Evolutionary conservation across 2,797 vertebrate genomes (phyloP).

Genomic region (Hapalemur alaotrensis): DNA sequence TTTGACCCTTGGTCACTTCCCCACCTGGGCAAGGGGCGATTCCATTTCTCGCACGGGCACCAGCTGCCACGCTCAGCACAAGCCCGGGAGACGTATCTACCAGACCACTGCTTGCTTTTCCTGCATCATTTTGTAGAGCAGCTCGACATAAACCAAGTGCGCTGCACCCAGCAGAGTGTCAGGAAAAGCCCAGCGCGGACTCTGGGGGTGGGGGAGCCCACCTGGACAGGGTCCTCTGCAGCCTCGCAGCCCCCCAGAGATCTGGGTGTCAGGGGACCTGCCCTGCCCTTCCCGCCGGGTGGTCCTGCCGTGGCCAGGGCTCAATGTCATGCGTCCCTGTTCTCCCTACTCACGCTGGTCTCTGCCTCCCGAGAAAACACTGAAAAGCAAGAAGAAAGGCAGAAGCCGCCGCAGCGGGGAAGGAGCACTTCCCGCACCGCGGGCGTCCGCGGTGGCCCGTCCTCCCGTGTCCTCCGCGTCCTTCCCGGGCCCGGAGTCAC

Average conservation of each 20-base stretch:
- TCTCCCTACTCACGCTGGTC: constrained; percentile 66
- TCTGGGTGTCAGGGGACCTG: fast-evolving
- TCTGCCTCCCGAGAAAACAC: constrained; percentile 76
- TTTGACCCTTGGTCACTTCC: background rate
- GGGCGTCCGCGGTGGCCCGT: constrained; percentile 93
- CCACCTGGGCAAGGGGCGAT: fast-evolving
- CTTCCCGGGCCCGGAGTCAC: constrained; percentile 95
- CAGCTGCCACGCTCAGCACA: fast-evolving
- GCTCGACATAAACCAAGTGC: background rate
- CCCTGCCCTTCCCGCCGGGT: fast-evolving
- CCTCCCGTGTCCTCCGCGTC: constrained; percentile 90
- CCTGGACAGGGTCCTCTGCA: background rate
- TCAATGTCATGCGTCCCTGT: background rate
- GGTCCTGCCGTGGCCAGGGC: background rate
- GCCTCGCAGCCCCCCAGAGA: background rate
- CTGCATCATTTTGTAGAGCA: background rate
- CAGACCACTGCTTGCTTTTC: too few relatives aligned
- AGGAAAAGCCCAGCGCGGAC: background rate
- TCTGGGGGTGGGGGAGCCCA: fast-evolving
- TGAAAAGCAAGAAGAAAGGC: constrained; percentile 58
- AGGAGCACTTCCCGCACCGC: constrained; percentile 80
- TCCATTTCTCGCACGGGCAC: fast-evolving
- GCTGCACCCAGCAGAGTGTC: fast-evolving
- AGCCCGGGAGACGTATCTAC: background rate
- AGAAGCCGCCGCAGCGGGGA: background rate